A percentile compares a stretch with the other conserved stretches of the same genome.
These are phyloP conservation scores for Pluvianellus socialis DNA, from an alignment of 2,113 vertebrate species.

Conservation along the genomic window DNA sequence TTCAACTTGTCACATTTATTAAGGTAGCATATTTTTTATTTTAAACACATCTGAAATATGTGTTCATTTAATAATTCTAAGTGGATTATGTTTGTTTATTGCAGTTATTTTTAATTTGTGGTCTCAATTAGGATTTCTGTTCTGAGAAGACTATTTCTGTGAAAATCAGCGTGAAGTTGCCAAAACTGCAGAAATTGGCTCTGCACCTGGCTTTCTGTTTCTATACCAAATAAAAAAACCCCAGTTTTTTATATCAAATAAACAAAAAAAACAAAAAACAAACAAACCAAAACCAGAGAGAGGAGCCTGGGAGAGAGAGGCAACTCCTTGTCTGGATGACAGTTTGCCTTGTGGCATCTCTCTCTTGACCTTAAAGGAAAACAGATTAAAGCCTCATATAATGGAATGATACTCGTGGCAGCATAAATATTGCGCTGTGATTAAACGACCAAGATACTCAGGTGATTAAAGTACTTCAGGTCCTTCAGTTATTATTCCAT, in stretches of 20 bases:
- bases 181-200: background rate
- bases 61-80: background rate
- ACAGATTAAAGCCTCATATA: background rate
- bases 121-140: conserved; percentile 21
- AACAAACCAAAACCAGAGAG: background rate
- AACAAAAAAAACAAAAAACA: background rate
- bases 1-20: conserved; percentile 55
- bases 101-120: background rate
- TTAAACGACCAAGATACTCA: conserved; percentile 40
- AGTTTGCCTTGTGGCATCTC: background rate
- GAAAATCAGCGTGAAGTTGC: background rate
- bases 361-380: background rate
- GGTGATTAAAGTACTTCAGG: conserved; percentile 40
- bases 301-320: background rate
- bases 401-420: background rate
- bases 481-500: conserved; percentile 35
- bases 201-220: background rate
- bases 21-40: conserved; percentile 34
- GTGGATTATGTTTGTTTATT: conserved; percentile 17
- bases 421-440: conserved; percentile 23
- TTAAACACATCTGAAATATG: conserved; percentile 1
- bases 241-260: background rate
- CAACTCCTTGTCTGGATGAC: background rate
- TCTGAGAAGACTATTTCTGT: conserved; percentile 21
- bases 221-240: background rate